Evolutionary conservation across 2,113 vertebrate genomes (phyloP).

Genomic region (Lampris incognitus): DNA sequence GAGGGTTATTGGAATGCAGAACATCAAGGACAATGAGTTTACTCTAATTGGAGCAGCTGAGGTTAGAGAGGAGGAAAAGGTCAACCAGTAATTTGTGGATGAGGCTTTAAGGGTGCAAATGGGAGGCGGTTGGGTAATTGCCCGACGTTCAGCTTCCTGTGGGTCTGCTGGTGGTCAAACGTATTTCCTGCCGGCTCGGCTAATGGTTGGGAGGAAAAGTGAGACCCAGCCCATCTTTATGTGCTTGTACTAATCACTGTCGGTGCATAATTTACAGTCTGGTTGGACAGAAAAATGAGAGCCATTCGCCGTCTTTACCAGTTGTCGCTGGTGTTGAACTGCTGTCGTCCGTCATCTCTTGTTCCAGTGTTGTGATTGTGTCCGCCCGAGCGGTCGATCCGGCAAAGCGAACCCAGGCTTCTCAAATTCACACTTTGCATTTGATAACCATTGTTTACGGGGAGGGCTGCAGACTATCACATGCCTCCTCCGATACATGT

Average conservation of each 20-base stretch:
- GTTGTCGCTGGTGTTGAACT: background rate
- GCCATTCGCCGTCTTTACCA: no score
- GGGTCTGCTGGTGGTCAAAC: background rate
- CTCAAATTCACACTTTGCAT: conserved; percentile 3
- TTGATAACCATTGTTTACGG: no score
- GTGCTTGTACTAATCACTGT: no score
- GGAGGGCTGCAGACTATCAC: no score
- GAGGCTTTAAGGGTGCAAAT: background rate
- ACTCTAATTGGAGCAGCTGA: conserved; percentile 13
- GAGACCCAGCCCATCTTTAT: background rate
- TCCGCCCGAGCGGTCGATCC: no score
- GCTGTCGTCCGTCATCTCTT: background rate
- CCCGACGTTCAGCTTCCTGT: background rate
- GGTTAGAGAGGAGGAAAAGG: conserved; percentile 19
- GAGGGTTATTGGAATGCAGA: background rate
- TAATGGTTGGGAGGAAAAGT: background rate
- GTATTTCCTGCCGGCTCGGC: background rate
- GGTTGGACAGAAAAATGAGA: no score
- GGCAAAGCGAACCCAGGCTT: no score
- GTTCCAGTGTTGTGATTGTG: no score
- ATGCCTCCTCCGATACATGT: no score
- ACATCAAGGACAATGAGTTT: conserved; percentile 14
- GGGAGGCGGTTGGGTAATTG: background rate
- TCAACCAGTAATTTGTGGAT: conserved; percentile 1
- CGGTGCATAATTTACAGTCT: no score